Base-by-base conservation (phyloP, 2,113 vertebrate genomes). In the Oryzias celebensis region DNA sequence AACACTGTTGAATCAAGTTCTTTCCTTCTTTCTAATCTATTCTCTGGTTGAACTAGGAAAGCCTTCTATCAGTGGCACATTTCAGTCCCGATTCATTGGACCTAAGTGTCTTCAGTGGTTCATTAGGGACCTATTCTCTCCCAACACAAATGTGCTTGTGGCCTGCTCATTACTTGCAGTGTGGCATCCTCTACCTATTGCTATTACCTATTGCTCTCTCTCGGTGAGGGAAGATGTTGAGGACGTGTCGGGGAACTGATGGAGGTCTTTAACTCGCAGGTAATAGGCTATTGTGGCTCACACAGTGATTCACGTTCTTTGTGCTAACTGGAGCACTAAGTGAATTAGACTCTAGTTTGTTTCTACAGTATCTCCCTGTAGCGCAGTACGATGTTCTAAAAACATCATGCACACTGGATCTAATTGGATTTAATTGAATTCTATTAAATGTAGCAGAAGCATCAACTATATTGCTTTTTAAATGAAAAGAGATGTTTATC, bases 111-210 rank as follows among this genome's bases (percentile, higher is more conserved):
- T 82, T 83, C 71, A 71, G 75, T 72, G 79, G 77, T 84, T 88
- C 83, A 88, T 89, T 82, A 84, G 81, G 66, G 73, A 74, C 69
- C 80, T 74, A 64, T 81, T 86, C 73, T 80, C 68, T 75, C 65
- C 72, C 64, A 70, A 71, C 79, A 78, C 67, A 80, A 84, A 85
- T 80, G 80, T 65, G 78, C 86, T 83, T 17, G 58, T 52, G 58
- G 88, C 78, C 78, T 74, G 71, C 84, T 89, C 85, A 87, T 89
- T 90, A 88, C 71, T 60, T 78, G 47, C 75, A 75, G 60, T 51
- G 59, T 77, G 80, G 71, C 74, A 59, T 80, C 77, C 73, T 31
- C 75, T 44, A 68, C 55, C 71, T 60, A 28, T 56, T 58, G 73
- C 65, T 7, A 20, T 20, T 20, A 20, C 20, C 20, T 60, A 28